Percentiles rank a stretch among this genome's conserved stretches.
Evolutionary conservation across 2,113 vertebrate species (phyloP).

Genomic region (Ammodramus savannarum): DNA sequence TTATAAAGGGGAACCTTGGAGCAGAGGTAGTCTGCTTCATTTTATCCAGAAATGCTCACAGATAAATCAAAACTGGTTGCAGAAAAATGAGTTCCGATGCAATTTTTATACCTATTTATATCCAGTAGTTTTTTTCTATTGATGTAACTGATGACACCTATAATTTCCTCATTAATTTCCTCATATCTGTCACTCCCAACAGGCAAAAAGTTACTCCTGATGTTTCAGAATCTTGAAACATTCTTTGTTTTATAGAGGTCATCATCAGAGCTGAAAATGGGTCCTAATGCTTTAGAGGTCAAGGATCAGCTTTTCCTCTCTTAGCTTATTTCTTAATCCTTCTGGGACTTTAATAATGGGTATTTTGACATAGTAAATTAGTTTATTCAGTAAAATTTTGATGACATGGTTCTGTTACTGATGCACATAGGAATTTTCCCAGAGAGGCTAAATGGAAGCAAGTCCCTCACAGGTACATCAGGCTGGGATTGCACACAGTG

Average conservation of each 20-base stretch:
- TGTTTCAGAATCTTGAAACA: not conserved
- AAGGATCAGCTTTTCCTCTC: not conserved
- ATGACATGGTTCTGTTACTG: not conserved
- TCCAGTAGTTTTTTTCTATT: not conserved
- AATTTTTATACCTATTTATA: not conserved
- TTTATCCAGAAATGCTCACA: not conserved
- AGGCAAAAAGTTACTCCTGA: not conserved
- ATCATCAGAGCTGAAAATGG: not conserved
- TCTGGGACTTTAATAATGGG: not conserved
- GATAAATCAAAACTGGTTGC: not conserved
- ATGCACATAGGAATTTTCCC: not conserved
- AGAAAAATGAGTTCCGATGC: not conserved
- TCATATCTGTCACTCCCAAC: not conserved
- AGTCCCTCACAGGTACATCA: not conserved
- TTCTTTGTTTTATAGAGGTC: not conserved
- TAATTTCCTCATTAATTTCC: not conserved
- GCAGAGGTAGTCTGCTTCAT: not conserved
- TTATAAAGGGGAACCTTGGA: not conserved
- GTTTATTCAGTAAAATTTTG: not conserved
- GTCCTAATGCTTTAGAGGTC: not conserved
- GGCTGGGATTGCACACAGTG: fast-evolving
- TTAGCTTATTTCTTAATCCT: not conserved
- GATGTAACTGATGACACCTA: not conserved
- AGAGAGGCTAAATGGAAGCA: not conserved
- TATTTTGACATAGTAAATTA: not conserved